phyloP scores from a whole-genome alignment of 1,140 invertebrate species.

The Drosophila rufa region DNA sequence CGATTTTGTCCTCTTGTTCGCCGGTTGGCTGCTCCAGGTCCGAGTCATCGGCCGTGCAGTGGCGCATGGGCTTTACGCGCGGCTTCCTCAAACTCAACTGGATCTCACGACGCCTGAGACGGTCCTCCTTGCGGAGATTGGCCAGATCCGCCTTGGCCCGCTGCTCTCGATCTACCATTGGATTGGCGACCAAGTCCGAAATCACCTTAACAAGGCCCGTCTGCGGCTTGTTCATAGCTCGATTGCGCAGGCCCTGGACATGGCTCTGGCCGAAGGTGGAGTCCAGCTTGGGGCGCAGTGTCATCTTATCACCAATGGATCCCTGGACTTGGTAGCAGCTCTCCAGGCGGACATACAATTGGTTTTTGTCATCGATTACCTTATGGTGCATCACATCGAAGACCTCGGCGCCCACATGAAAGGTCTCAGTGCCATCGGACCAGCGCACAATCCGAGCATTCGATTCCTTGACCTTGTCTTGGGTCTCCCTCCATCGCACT shows the following conservation, averaged over 20 bases:
- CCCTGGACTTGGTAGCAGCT: conserved; percentile 38
- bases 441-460: conserved; percentile 56
- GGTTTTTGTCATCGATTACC: conserved; percentile 9
- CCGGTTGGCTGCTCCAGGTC: conserved; percentile 11
- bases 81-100: conserved; percentile 28
- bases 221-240: conserved; percentile 30
- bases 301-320: conserved; percentile 45
- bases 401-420: conserved; percentile 57
- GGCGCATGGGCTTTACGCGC: conserved; percentile 23
- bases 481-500: conserved; percentile 48
- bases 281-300: conserved; percentile 51
- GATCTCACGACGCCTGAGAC: conserved; percentile 23
- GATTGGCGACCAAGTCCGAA: conserved; percentile 33
- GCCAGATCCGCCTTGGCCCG: conserved; percentile 31
- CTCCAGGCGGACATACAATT: conserved; percentile 33
- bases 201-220: conserved; percentile 38
- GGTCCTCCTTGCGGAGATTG: conserved; percentile 16
- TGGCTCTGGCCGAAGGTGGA: conserved; percentile 49
- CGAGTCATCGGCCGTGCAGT: conserved; percentile 43
- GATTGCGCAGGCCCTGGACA: conserved; percentile 40
- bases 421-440: conserved; percentile 58
- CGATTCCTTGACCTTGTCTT: conserved; percentile 34
- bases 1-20: neutral
- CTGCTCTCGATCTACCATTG: conserved; percentile 30
- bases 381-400: conserved; percentile 52